A percentile compares a stretch with the other conserved stretches of the same genome.
These are phyloP conservation scores for Pollicipes pollicipes DNA, from an alignment of 1,140 invertebrate genomes.

Conservation along the genomic window DNA sequence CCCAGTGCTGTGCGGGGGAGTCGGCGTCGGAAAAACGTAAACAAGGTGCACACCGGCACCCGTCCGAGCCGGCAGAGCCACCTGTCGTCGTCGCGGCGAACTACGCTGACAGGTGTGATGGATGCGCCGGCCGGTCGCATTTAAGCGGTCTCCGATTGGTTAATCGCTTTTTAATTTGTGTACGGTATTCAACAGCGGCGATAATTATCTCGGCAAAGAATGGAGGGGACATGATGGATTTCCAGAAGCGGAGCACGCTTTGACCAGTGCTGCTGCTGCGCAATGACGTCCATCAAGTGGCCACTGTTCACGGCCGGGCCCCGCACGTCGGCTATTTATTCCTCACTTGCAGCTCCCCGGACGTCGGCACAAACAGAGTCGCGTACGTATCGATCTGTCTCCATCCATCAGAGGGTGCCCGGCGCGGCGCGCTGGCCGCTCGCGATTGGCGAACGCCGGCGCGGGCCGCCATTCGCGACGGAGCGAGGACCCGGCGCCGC, in stretches of 20 bases:
- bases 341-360: neutral
- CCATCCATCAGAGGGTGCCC: neutral
- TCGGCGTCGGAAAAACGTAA: neutral
- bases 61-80: neutral
- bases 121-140: neutral
- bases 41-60: neutral
- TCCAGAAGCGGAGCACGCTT: neutral
- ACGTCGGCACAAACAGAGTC: too few species aligned
- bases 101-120: neutral
- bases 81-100: neutral
- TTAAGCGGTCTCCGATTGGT: constrained; percentile 1
- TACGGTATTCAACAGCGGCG: neutral
- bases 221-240: neutral
- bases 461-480: neutral
- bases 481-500: too few species aligned
- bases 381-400: neutral
- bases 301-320: too few species aligned
- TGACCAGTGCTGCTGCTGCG: neutral
- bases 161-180: neutral
- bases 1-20: too few species aligned
- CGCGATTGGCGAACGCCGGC: neutral
- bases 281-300: neutral
- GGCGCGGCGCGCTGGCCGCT: too few species aligned
- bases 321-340: neutral
- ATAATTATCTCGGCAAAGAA: neutral